These are phyloP conservation scores for Drosophila kuntzei DNA, from an alignment of 2,888 invertebrate species.

Conservation along the genomic window DNA sequence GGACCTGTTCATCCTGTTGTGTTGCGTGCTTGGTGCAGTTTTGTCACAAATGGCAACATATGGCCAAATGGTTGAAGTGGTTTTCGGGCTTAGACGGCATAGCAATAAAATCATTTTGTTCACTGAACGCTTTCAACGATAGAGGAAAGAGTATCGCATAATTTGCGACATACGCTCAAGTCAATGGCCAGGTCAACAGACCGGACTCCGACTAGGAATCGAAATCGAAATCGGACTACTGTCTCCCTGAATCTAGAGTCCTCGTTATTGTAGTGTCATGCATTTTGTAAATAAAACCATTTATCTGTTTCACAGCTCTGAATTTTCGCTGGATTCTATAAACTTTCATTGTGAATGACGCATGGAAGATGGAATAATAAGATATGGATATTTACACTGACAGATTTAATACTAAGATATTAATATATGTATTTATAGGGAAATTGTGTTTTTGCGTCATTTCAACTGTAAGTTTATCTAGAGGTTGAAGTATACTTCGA, in stretches of 20 bases:
- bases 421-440: background rate
- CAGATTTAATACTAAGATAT: background rate
- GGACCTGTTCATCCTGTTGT: conserved; percentile 17
- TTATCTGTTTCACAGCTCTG: conserved; percentile 74
- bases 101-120: conserved; percentile 84
- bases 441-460: background rate
- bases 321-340: conserved; percentile 46
- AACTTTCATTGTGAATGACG: background rate
- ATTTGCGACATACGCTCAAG: conserved; percentile 78
- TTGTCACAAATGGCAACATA: conserved; percentile 81
- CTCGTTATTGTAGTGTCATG: conserved; percentile 46
- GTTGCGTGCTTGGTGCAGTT: conserved; percentile 65
- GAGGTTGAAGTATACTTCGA: background rate
- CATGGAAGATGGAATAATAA: background rate
- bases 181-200: conserved; percentile 53
- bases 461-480: background rate
- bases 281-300: conserved; percentile 70
- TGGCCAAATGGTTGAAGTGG: conserved; percentile 77
- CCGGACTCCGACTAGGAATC: conserved; percentile 1
- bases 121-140: conserved; percentile 71
- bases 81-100: conserved; percentile 52
- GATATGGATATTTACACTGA: background rate
- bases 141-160: conserved; percentile 51
- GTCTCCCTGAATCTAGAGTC: background rate
- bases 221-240: background rate